Evolutionary conservation across 1,140 invertebrate genomes (phyloP).

Genomic region (Thrips palmi): DNA sequence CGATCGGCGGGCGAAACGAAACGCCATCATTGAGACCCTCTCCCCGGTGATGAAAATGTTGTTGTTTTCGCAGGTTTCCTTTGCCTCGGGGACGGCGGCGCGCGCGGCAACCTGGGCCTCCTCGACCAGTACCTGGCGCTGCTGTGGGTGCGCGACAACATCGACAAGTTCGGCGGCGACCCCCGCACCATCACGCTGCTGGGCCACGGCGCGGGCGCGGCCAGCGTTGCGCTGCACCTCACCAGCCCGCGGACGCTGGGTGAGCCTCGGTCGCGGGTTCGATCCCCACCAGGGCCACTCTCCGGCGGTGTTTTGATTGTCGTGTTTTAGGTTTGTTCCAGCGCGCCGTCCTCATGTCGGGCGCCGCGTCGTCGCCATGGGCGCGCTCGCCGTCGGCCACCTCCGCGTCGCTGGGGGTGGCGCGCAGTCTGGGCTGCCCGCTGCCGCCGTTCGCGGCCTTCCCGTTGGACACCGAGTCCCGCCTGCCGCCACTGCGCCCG

Average conservation of each 20-base stretch:
- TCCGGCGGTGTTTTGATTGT: neutral
- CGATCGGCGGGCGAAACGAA: neutral
- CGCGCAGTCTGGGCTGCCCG: too few relatives aligned
- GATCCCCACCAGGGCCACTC: neutral
- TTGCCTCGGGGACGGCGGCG: conserved; percentile 33
- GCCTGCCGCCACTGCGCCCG: conserved; percentile 31
- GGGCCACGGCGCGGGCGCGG: conserved; percentile 44
- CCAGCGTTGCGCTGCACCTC: conserved; percentile 36
- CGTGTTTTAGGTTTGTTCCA: conserved; percentile 36
- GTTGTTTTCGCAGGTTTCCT: conserved; percentile 37
- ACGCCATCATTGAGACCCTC: neutral
- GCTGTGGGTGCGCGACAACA: conserved; percentile 50
- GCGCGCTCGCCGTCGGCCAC: conserved; percentile 28
- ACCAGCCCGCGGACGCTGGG: conserved; percentile 36
- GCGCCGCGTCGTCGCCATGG: conserved; percentile 43
- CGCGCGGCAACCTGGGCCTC: conserved; percentile 46
- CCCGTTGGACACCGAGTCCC: too few relatives aligned
- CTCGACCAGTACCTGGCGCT: conserved; percentile 52
- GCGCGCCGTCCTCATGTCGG: conserved; percentile 49
- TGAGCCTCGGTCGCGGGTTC: conserved; percentile 16
- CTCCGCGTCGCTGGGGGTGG: conserved; percentile 34
- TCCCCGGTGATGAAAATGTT: neutral
- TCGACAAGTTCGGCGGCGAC: conserved; percentile 52
- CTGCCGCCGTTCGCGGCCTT: too few relatives aligned
- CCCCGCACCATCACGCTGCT: conserved; percentile 43